phyloP scores from a whole-genome alignment of 2,888 invertebrate species.

The Plebejus melissa region DNA sequence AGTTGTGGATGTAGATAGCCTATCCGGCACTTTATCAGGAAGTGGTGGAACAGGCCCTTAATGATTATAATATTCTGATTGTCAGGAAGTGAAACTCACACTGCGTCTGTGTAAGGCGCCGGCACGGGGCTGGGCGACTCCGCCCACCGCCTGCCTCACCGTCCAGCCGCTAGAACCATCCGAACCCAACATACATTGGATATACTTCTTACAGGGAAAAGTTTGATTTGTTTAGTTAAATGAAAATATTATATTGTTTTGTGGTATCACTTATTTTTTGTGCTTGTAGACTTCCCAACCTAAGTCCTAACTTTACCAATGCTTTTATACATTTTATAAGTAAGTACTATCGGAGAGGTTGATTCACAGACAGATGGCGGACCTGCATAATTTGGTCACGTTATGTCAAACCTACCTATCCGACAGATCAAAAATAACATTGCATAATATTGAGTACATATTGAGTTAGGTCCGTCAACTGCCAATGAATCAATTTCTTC shows the following conservation, averaged over 20 bases:
- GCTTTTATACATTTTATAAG: too few species aligned
- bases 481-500: too few species aligned
- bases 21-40: too few species aligned
- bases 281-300: neutral
- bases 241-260: slow-evolving; percentile 5
- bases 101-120: slow-evolving; percentile 53
- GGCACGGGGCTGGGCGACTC: slow-evolving; percentile 39
- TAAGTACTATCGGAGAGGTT: too few species aligned
- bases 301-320: neutral
- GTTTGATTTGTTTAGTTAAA: slow-evolving; percentile 25
- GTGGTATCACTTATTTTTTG: slow-evolving; percentile 10
- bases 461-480: too few species aligned
- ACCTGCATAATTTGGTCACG: too few species aligned
- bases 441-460: too few species aligned
- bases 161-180: slow-evolving; percentile 58
- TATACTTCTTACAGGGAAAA: slow-evolving; percentile 63
- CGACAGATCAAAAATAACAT: too few species aligned
- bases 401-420: too few species aligned
- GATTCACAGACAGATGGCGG: too few species aligned
- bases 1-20: too few species aligned
- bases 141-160: slow-evolving; percentile 60
- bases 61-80: slow-evolving; percentile 30
- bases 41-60: too few species aligned
- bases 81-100: slow-evolving; percentile 54
- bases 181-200: slow-evolving; percentile 60